Evolutionary conservation across 1,140 invertebrate genomes (phyloP), one percentile per base, ranked within the genome.

Genomic region (Polypedilum vanderplanki): DNA sequence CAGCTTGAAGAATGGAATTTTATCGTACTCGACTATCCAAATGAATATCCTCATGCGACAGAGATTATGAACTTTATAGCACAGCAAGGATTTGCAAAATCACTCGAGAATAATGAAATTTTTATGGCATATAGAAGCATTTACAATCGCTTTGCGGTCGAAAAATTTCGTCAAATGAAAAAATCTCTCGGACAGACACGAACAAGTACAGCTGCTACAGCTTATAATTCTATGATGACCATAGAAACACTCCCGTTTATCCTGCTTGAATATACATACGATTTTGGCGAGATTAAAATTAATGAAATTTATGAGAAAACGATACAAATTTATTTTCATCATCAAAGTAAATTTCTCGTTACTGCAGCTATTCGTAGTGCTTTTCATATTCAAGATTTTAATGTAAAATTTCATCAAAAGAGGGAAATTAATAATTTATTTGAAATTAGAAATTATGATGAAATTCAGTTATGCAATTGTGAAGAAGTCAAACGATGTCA

Each of bases 211-310:
- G n/a, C 46, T 17, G 46, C 46, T 17, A 12, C 10, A 17, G 10
- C n/a, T 15, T 20, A 20, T 70, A 70, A 70, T 70, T 20, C 65
- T 20, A 8, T 70, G 9, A 18, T 70, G 3, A 33, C 1, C 2
- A 33, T 33, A 33, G 20, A 10, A 18, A 9, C 65, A 70, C 17
- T 70, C 3, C 65, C 65, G 18, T 20, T 70, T 3, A 18, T 70
- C 0, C 8, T 22, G 10, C 15, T 20, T 70, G 20, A 20, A 22
- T 70, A 70, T 22, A 18, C 20, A 22, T 20, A 18, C 8, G 65
- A 70, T 70, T 70, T 70, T 70, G 65, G 65, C 8, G 65, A 70
- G n/a, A 18, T 70, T 18, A 18, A 70, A 20, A 20, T 70, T 70
- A 17, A 12, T 8, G 65, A 70, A n/a, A 18, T 22, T 20, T 70